These are phyloP conservation scores for Diglossa cyanea DNA, from an alignment of 2,797 vertebrate genomes.

Conservation along the genomic window DNA sequence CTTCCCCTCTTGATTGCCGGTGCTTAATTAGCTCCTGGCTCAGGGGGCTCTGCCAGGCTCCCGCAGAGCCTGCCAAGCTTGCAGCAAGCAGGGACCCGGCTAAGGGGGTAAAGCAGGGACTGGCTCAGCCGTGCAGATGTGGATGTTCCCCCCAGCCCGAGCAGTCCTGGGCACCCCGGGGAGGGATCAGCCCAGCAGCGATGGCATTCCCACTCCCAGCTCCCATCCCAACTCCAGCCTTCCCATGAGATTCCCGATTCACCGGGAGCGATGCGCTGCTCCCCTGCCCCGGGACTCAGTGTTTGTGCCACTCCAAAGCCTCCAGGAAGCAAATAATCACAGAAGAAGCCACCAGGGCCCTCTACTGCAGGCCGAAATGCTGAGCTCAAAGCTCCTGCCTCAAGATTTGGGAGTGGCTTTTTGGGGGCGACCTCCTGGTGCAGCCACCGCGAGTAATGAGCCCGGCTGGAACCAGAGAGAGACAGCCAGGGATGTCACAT, in stretches of 20 bases:
- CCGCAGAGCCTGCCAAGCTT: not conserved
- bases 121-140: rapidly evolving
- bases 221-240: not conserved
- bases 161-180: not conserved
- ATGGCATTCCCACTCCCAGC: not conserved
- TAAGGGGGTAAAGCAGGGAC: not conserved
- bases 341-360: not conserved
- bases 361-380: rapidly evolving
- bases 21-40: conserved; percentile 42
- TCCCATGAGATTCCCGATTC: not conserved
- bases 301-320: not conserved
- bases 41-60: not conserved
- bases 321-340: not conserved
- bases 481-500: not conserved
- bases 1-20: conserved; percentile 50
- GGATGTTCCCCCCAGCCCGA: rapidly evolving
- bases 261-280: not conserved
- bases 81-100: not conserved
- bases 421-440: not conserved
- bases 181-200: rapidly evolving
- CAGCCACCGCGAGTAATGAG: conserved; percentile 22
- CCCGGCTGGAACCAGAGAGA: not conserved
- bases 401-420: not conserved
- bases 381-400: not conserved
- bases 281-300: not conserved